phyloP scores from a whole-genome alignment of 2,888 invertebrate species.

The Caenorhabditis sulstoni region DNA sequence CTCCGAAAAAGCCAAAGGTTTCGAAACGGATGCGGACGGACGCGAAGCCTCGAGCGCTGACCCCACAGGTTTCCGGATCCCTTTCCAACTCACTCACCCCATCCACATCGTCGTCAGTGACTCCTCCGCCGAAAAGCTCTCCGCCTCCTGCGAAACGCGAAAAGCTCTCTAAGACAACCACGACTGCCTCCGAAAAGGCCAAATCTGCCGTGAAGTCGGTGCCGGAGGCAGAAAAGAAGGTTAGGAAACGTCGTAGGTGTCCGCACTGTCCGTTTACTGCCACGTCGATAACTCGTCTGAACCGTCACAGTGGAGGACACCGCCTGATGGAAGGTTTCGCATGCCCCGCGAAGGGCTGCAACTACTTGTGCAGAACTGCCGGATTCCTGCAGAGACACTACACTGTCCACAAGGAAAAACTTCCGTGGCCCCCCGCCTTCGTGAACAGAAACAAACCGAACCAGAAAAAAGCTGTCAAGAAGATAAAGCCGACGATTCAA shows the following conservation, averaged over 20 bases:
- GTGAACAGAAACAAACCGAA: conserved; percentile 10
- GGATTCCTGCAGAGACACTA: conserved; percentile 64
- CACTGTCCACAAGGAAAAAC: conserved; percentile 24
- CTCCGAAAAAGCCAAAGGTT: conserved; percentile 1
- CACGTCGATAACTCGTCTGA: conserved; percentile 17
- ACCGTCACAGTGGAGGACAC: conserved; percentile 44
- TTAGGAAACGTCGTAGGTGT: conserved; percentile 28
- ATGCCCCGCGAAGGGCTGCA: conserved; percentile 33
- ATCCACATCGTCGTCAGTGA: conserved; percentile 21
- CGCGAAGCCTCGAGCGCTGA: background rate
- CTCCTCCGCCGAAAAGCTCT: conserved; percentile 11
- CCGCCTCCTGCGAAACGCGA: background rate
- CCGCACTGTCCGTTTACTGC: conserved; percentile 56
- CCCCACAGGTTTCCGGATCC: background rate
- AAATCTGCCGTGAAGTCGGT: background rate
- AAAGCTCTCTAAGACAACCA: background rate
- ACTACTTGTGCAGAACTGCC: conserved; percentile 44
- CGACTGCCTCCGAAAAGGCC: too few species aligned
- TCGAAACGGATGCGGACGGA: background rate
- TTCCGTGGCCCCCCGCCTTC: conserved; percentile 57
- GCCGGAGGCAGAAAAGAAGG: conserved; percentile 1
- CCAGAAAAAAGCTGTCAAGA: too few species aligned
- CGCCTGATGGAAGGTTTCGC: conserved; percentile 33
- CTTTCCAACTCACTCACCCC: conserved; percentile 6
- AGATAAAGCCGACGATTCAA: background rate